These are phyloP conservation scores for Polydrusus pterygomalis DNA, from an alignment of 2,888 invertebrate species.

Conservation along the genomic window DNA sequence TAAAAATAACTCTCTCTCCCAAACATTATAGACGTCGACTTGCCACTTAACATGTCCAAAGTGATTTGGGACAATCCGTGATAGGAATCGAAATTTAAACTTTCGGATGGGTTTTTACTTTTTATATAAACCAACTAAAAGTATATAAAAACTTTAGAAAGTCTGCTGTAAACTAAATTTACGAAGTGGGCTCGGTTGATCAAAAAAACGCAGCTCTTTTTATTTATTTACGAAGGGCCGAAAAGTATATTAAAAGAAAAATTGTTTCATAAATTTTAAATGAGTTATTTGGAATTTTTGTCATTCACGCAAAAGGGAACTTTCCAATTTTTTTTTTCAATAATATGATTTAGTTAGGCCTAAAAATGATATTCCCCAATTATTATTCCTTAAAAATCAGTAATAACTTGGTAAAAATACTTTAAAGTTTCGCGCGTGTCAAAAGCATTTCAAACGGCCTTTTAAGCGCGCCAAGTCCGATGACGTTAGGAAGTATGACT, in stretches of 20 bases:
- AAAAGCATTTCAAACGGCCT: no score
- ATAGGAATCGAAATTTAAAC: constrained; percentile 14
- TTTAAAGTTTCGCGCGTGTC: no score
- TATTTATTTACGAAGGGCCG: neutral
- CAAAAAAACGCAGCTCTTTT: neutral
- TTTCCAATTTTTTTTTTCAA: no score
- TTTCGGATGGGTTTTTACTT: neutral
- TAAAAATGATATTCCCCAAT: no score
- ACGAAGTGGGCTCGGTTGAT: neutral
- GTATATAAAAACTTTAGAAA: neutral
- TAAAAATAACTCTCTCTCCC: neutral
- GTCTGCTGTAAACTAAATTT: neutral
- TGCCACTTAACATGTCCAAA: constrained; percentile 8
- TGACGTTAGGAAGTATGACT: no score
- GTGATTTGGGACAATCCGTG: constrained; percentile 12
- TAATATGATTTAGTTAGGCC: no score
- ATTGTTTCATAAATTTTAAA: neutral
- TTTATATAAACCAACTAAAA: neutral
- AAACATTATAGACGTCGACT: neutral
- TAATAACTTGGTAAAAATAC: no score
- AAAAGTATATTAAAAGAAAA: neutral
- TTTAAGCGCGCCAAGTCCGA: no score
- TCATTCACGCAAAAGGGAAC: no score
- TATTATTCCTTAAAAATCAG: no score
- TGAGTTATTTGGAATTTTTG: neutral